Evolutionary conservation across 2,113 vertebrate genomes (phyloP).

Genomic region (Xiphias gladius): DNA sequence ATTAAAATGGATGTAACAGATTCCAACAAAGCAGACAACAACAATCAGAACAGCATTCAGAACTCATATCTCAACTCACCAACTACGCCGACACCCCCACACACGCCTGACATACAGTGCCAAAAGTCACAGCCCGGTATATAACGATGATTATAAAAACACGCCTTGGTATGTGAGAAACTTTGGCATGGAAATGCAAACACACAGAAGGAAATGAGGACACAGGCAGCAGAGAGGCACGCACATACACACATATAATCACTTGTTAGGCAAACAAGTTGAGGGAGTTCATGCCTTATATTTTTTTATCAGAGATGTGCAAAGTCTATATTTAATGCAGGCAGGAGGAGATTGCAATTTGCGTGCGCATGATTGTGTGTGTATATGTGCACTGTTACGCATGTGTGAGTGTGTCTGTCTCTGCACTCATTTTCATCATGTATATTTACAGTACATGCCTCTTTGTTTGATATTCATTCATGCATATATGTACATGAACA

Average conservation of each 20-base stretch:
- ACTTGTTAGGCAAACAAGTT: constrained; percentile 57
- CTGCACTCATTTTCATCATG: neutral
- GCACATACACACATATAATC: constrained; percentile 21
- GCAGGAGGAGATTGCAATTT: constrained; percentile 48
- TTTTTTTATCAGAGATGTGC: constrained; percentile 73
- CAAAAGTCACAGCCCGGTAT: constrained; percentile 60
- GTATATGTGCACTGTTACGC: too few relatives aligned
- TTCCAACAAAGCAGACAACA: constrained; percentile 66
- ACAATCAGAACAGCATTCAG: constrained; percentile 51
- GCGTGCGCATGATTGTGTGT: constrained; percentile 5
- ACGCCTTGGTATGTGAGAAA: constrained; percentile 65
- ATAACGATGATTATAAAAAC: constrained; percentile 62
- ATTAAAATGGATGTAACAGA: constrained; percentile 70
- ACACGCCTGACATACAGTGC: constrained; percentile 24
- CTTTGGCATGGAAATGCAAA: constrained; percentile 74
- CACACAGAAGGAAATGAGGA: constrained; percentile 53
- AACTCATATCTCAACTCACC: constrained; percentile 47
- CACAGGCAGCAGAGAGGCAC: constrained; percentile 28
- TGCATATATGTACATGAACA: constrained; percentile 58
- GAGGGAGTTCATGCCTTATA: constrained; percentile 65
- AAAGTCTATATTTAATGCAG: constrained; percentile 80
- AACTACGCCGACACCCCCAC: constrained; percentile 17
- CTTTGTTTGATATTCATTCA: constrained; percentile 33
- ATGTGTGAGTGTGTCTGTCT: neutral
- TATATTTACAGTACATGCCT: constrained; percentile 6